Evolutionary conservation across 2,113 vertebrate genomes (phyloP).

Genomic region (Cyanoderma ruficeps): DNA sequence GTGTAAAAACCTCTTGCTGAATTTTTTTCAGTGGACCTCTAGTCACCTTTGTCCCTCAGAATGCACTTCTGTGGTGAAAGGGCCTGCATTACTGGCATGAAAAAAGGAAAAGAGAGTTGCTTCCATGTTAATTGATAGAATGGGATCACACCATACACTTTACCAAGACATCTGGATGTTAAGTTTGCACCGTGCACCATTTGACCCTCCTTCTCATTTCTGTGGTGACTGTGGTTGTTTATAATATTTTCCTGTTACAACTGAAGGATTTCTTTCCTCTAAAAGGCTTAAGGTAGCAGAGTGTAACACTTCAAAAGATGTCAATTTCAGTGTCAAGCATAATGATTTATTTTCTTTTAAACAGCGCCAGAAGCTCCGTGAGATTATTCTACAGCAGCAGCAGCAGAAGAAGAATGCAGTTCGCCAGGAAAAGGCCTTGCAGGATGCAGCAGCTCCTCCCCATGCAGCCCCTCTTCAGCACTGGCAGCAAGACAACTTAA

Average conservation of each 20-base stretch:
- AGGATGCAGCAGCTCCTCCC: constrained; percentile 69
- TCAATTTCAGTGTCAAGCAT: not conserved
- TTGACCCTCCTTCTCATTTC: not conserved
- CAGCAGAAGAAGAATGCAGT: constrained; percentile 88
- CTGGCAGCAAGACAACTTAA: constrained; percentile 84
- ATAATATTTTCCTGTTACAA: not conserved
- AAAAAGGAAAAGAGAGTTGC: not conserved
- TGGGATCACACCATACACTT: not conserved
- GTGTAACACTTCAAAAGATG: not conserved
- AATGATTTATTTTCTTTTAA: not conserved
- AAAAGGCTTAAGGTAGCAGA: not conserved
- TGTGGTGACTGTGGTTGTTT: not conserved
- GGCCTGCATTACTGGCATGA: not conserved
- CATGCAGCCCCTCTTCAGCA: constrained; percentile 73
- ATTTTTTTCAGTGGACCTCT: not conserved
- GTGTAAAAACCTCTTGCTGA: not conserved
- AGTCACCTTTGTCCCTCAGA: not conserved
- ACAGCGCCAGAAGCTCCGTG: constrained; percentile 91
- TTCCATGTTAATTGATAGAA: not conserved
- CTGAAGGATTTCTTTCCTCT: not conserved
- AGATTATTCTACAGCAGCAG: constrained; percentile 92
- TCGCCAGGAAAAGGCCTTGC: constrained; percentile 87
- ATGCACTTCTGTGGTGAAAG: not conserved
- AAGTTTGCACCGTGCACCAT: not conserved
- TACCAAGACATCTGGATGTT: not conserved